Evolutionary conservation across 2,113 vertebrate genomes (phyloP).

Genomic region (Cheirogaleus medius): DNA sequence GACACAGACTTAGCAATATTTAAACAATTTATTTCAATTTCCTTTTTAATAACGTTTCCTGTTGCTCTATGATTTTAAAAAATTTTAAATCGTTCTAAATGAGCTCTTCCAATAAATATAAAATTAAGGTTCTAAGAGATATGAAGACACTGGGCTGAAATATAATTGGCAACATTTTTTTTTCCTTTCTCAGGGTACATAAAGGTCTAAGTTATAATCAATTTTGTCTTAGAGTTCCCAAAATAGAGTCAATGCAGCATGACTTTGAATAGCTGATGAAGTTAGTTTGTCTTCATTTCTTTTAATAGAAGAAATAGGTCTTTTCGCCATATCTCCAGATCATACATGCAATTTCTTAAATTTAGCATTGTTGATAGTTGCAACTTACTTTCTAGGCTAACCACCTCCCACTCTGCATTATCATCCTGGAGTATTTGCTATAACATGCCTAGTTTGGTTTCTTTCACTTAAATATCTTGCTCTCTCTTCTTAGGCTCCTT

Average conservation of each 20-base stretch:
- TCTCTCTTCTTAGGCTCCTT: not conserved
- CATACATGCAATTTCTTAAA: not conserved
- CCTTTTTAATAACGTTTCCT: not conserved
- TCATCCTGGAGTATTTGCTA: not conserved
- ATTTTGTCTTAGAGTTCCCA: not conserved
- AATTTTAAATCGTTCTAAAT: not conserved
- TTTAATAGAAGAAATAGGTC: not conserved
- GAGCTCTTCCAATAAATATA: not conserved
- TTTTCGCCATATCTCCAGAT: not conserved
- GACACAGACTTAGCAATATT: fast-evolving
- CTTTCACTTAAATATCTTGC: not conserved
- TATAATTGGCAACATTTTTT: not conserved
- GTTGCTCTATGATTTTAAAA: not conserved
- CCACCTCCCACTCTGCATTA: not conserved
- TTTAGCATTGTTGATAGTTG: not conserved
- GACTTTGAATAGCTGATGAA: not conserved
- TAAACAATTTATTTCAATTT: not conserved
- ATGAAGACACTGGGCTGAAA: not conserved
- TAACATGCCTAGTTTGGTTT: not conserved
- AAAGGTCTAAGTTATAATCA: not conserved
- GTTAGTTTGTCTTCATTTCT: not conserved
- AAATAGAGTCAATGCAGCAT: not conserved
- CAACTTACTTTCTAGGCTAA: not conserved
- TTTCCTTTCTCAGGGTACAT: too few species aligned
- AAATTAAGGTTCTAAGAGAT: not conserved